These are phyloP conservation scores for Megastigmus dorsalis DNA, from an alignment of 2,888 invertebrate species.

Conservation along the genomic window DNA sequence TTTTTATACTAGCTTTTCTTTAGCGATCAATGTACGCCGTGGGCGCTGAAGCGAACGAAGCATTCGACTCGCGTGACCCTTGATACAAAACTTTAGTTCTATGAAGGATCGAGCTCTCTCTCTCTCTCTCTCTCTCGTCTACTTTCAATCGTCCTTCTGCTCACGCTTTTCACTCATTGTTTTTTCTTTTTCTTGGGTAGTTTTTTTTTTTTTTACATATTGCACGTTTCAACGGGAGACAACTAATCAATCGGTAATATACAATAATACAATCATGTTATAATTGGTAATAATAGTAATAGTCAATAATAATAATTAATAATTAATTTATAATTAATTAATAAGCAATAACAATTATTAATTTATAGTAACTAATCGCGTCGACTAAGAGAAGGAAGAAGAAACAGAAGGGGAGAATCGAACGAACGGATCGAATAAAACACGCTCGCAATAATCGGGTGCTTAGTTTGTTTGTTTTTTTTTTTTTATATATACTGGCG, in stretches of 20 bases:
- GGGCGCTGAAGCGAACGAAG: not conserved
- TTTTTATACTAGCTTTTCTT: not conserved
- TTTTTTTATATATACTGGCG: constrained; percentile 41
- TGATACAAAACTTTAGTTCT: no score
- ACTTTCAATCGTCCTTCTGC: not conserved
- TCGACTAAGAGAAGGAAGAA: constrained; percentile 59
- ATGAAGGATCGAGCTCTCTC: no score
- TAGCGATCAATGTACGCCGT: not conserved
- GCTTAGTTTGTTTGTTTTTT: constrained; percentile 43
- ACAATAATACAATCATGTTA: constrained; percentile 58
- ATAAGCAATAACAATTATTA: constrained; percentile 61
- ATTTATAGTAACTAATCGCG: constrained; percentile 60
- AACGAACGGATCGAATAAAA: constrained; percentile 46
- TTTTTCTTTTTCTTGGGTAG: constrained; percentile 9
- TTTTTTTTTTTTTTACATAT: constrained; percentile 68
- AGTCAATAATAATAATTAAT: constrained; percentile 57
- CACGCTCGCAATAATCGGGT: constrained; percentile 51
- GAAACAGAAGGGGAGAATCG: constrained; percentile 59
- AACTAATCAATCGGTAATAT: constrained; percentile 65
- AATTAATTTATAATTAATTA: constrained; percentile 61
- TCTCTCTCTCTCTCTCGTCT: not conserved
- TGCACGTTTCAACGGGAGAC: constrained; percentile 69
- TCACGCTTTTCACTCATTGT: constrained; percentile 11
- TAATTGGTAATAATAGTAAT: constrained; percentile 52
- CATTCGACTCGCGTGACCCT: constrained; percentile 1